These are phyloP conservation scores for Malurus melanocephalus DNA, from an alignment of 2,113 vertebrate species.

Conservation along the genomic window DNA sequence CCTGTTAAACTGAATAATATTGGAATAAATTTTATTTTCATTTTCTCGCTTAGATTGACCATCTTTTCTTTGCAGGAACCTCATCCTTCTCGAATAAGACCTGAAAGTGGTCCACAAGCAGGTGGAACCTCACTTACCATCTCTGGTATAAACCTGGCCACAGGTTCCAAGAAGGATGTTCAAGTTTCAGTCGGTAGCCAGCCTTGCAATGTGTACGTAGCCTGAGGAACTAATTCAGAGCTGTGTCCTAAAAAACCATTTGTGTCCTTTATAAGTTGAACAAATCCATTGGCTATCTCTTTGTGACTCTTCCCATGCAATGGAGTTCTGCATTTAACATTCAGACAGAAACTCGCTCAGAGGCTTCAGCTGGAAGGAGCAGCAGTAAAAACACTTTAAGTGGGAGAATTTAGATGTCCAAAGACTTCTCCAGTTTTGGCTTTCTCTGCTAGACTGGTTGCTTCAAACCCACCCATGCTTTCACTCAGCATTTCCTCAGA, in stretches of 20 bases:
- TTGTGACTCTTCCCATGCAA: background rate
- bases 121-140: constrained; percentile 91
- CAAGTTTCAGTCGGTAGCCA: constrained; percentile 72
- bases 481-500: background rate
- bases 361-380: background rate
- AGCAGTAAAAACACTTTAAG: background rate
- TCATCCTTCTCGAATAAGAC: constrained; percentile 65
- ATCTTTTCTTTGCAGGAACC: constrained; percentile 78
- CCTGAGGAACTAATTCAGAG: background rate
- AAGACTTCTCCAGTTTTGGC: background rate
- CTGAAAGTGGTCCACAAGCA: constrained; percentile 79
- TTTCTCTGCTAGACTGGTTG: background rate
- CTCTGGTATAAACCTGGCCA: constrained; percentile 78
- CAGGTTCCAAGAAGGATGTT: constrained; percentile 84
- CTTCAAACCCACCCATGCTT: background rate
- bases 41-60: background rate
- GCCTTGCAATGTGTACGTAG: constrained; percentile 86
- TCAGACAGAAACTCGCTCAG: background rate
- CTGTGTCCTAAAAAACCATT: background rate
- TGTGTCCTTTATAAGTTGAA: background rate
- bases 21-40: background rate
- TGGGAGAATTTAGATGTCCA: background rate
- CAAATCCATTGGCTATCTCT: background rate
- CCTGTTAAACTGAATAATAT: background rate
- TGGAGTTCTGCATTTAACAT: background rate